Conservation (phyloP, 2,113 vertebrate genomes). For the Baryphthengus martii region DNA sequence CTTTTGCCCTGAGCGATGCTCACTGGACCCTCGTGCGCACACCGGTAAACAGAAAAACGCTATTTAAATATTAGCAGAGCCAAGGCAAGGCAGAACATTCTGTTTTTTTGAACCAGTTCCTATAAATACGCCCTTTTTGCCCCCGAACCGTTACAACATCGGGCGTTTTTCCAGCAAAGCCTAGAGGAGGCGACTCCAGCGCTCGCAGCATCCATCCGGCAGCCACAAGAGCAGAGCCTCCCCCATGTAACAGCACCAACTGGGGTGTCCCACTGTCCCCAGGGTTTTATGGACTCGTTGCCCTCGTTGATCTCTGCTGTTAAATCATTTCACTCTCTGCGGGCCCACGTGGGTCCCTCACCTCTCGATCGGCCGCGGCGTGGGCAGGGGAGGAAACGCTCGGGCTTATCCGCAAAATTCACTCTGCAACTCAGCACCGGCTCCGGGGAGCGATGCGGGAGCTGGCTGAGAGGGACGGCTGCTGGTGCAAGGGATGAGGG, state of each 20-base stretch:
- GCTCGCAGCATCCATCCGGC: not conserved
- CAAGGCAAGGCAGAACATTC: not conserved
- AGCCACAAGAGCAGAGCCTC: no score
- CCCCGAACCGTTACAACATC: not conserved
- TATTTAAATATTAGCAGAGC: not conserved
- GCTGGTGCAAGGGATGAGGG: not conserved
- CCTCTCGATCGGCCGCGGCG: accelerated
- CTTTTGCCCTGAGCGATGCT: not conserved
- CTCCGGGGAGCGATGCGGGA: not conserved
- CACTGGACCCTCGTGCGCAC: not conserved
- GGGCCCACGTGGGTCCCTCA: not conserved
- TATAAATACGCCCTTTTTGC: not conserved
- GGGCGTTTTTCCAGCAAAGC: not conserved
- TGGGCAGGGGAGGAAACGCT: not conserved
- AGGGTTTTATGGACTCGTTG: not conserved
- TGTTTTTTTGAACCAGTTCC: not conserved
- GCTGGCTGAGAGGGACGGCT: not conserved
- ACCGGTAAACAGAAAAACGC: not conserved
- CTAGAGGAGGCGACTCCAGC: not conserved
- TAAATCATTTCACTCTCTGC: not conserved
- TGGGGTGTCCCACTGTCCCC: not conserved
- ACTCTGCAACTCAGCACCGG: not conserved
- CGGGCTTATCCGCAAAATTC: not conserved
- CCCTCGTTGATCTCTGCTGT: accelerated
- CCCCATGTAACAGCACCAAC: accelerated